phyloP scores from a whole-genome alignment of 2,797 vertebrate species.

The Cebuella pygmaea region DNA sequence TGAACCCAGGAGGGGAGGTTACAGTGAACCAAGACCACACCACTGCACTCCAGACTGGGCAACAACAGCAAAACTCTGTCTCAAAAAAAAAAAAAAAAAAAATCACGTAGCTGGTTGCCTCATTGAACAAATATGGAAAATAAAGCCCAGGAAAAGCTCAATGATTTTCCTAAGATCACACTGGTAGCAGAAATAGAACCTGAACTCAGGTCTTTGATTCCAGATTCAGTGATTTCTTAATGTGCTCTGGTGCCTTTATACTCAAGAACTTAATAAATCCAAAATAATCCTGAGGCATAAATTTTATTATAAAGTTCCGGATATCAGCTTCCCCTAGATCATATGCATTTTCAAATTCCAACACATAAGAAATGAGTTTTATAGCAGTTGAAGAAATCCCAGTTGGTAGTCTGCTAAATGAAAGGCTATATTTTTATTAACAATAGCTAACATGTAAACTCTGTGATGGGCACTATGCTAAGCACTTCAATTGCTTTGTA shows the following conservation, averaged over 20 bases:
- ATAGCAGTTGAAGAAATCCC: neutral
- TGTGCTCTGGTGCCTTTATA: neutral
- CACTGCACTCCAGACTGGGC: no score
- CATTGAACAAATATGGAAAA: neutral
- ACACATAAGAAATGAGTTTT: conserved; percentile 14
- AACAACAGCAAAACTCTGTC: no score
- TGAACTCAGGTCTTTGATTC: neutral
- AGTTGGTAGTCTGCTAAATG: neutral
- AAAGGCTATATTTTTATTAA: conserved; percentile 31
- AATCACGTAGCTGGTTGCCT: neutral
- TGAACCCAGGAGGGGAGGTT: no score
- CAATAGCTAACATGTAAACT: neutral
- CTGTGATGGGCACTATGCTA: neutral
- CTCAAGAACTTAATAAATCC: conserved; percentile 46
- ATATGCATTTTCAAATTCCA: conserved; percentile 19
- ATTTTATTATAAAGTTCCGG: neutral
- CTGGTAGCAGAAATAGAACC: neutral
- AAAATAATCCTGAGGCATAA: conserved; percentile 30
- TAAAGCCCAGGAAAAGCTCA: neutral
- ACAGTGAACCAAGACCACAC: fast-evolving
- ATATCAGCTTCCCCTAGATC: neutral
- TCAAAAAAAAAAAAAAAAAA: no score
- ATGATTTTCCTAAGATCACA: neutral
- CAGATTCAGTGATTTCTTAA: neutral
- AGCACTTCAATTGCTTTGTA: neutral